phyloP scores from a whole-genome alignment of 2,888 invertebrate genomes.

The Boloria euphrosyne region DNA sequence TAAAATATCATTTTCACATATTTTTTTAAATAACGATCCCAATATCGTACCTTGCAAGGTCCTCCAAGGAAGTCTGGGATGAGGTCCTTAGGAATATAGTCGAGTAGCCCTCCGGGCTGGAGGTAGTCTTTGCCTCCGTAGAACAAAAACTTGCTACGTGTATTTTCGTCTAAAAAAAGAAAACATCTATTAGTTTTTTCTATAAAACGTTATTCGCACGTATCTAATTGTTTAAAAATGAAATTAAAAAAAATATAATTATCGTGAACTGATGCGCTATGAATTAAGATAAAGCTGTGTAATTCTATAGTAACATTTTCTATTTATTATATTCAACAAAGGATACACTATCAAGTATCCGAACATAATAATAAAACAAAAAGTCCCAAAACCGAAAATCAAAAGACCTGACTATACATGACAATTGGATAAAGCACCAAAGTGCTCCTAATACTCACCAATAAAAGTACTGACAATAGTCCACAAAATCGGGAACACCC shows the following conservation, averaged over 20 bases:
- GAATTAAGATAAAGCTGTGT: too few relatives aligned
- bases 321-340: too few relatives aligned
- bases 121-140: constrained; percentile 94
- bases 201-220: too few relatives aligned
- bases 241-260: too few relatives aligned
- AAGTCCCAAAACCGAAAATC: not conserved
- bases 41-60: constrained; percentile 86
- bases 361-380: too few relatives aligned
- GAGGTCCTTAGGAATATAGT: constrained; percentile 91
- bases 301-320: too few relatives aligned
- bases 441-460: constrained; percentile 69
- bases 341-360: too few relatives aligned
- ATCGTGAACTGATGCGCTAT: too few relatives aligned
- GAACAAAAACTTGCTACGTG: constrained; percentile 94
- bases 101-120: constrained; percentile 90
- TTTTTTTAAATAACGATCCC: constrained; percentile 21
- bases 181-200: not conserved
- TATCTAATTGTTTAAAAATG: too few relatives aligned
- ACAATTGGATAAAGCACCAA: not conserved
- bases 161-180: constrained; percentile 90
- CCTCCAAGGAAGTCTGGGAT: constrained; percentile 97
- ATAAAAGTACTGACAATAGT: constrained; percentile 97
- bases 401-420: not conserved
- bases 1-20: too few relatives aligned
- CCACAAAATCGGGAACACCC: constrained; percentile 97